A percentile compares a stretch with the other conserved stretches of the same genome.
Conservation (phyloP, 2,888 invertebrate species). For the Caenorhabditis sp. region DNA sequence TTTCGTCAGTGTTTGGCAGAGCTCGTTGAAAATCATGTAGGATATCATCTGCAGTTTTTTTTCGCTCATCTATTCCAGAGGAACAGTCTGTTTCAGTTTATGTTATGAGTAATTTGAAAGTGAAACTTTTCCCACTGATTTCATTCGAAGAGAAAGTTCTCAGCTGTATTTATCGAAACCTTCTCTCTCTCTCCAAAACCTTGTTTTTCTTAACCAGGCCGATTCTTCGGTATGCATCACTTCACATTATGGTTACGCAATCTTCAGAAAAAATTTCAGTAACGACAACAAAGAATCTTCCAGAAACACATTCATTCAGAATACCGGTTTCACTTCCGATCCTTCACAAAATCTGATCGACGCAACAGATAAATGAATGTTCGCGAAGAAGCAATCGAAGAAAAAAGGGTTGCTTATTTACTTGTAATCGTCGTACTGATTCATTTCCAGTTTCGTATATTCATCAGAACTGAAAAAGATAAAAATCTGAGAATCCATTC, state of each 20-base stretch:
- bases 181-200: conserved; percentile 3
- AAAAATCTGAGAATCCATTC: not conserved
- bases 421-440: conserved; percentile 34
- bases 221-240: conserved; percentile 20
- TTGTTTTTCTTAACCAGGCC: not conserved
- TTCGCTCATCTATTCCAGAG: not conserved
- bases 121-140: not conserved
- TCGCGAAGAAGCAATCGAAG: conserved; percentile 6
- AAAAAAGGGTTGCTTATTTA: conserved; percentile 49
- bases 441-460: conserved; percentile 20
- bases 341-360: conserved; percentile 40
- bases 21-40: not conserved
- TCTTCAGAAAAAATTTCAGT: conserved; percentile 10
- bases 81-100: not conserved
- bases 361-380: conserved; percentile 46
- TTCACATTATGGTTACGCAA: conserved; percentile 31
- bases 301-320: conserved; percentile 22
- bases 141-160: conserved; percentile 2
- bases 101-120: not conserved
- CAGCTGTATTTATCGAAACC: conserved; percentile 3
- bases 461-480: conserved; percentile 1
- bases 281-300: conserved; percentile 27
- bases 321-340: conserved; percentile 44
- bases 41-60: not conserved
- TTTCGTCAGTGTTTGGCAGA: too few species aligned